Percentiles rank a stretch among this genome's conserved stretches.
Evolutionary conservation across 2,113 vertebrate species (phyloP).

Genomic region (Nannospalax galili): DNA sequence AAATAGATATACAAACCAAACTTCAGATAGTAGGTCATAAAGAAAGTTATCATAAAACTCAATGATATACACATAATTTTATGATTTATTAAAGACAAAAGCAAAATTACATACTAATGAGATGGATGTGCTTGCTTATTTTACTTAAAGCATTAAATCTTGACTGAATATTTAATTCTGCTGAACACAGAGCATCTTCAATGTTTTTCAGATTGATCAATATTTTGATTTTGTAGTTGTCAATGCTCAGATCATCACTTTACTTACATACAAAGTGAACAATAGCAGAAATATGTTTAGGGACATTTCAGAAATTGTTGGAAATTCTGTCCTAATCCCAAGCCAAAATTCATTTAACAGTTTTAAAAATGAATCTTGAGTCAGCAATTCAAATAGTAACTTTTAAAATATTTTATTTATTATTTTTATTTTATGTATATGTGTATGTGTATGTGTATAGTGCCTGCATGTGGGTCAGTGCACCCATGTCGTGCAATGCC

Average conservation of each 20-base stretch:
- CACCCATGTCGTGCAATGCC: no score
- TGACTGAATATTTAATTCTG: background rate
- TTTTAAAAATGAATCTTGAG: background rate
- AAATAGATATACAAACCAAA: background rate
- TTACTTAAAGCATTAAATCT: background rate
- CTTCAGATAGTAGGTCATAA: background rate
- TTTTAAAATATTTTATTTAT: background rate
- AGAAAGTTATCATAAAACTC: background rate
- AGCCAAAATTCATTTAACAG: slow-evolving; percentile 6
- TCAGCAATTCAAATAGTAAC: background rate
- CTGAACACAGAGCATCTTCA: background rate
- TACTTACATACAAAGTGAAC: background rate
- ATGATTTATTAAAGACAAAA: background rate
- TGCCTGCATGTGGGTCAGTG: no score
- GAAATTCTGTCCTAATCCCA: background rate
- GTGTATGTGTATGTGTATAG: no score
- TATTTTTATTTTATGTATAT: no score
- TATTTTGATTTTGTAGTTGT: background rate
- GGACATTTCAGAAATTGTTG: background rate
- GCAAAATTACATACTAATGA: background rate
- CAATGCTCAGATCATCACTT: background rate
- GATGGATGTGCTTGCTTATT: background rate
- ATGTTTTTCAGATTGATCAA: background rate
- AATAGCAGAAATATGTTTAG: background rate
- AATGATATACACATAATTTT: background rate